phyloP scores from a whole-genome alignment of 2,888 invertebrate genomes.

The Heliothis peltigera region DNA sequence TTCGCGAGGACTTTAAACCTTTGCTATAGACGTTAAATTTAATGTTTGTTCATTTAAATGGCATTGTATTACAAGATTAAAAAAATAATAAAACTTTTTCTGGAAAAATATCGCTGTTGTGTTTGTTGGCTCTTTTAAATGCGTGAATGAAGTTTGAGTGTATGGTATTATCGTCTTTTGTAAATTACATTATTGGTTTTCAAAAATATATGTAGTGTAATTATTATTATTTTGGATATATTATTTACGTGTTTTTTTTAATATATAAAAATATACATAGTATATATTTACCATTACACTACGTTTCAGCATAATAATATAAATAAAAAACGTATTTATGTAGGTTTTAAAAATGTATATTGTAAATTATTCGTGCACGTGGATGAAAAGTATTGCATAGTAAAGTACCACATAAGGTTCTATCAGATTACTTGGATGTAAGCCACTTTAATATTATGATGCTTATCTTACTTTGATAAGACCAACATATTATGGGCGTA shows the following conservation, averaged over 20 bases:
- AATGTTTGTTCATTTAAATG: constrained; percentile 60
- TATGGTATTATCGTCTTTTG: too few species aligned
- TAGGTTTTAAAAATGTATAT: too few species aligned
- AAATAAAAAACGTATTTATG: too few species aligned
- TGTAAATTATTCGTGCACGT: not conserved
- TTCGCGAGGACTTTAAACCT: constrained; percentile 61
- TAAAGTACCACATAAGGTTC: not conserved
- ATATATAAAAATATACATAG: too few species aligned
- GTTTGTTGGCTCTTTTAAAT: constrained; percentile 14
- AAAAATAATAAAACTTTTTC: constrained; percentile 31
- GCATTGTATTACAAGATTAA: constrained; percentile 44
- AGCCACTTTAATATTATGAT: constrained; percentile 1
- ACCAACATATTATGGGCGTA: constrained; percentile 2
- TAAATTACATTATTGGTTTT: too few species aligned
- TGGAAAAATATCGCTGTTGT: constrained; percentile 17
- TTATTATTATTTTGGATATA: too few species aligned
- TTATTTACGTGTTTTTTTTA: too few species aligned
- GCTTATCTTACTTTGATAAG: not conserved
- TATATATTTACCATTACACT: too few species aligned
- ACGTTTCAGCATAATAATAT: too few species aligned
- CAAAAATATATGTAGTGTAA: too few species aligned
- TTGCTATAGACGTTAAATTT: constrained; percentile 60
- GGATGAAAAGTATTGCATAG: not conserved
- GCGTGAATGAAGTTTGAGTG: too few species aligned
- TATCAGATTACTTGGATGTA: not conserved